These are phyloP conservation scores for Brassicogethes aeneus DNA, from an alignment of 2,888 invertebrate genomes.

Conservation along the genomic window DNA sequence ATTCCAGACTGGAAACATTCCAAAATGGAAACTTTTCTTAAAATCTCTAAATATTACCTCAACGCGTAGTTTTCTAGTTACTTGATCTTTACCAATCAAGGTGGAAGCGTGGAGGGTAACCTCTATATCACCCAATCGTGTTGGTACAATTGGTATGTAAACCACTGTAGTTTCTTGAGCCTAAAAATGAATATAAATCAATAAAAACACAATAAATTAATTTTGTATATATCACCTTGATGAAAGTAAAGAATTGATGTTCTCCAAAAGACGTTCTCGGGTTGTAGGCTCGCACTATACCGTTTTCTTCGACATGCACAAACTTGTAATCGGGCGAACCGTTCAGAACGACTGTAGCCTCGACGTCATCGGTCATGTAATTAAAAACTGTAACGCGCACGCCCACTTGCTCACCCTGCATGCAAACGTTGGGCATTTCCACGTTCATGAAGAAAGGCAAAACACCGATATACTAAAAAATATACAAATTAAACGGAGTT, in stretches of 20 bases:
- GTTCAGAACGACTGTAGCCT: slow-evolving; percentile 79
- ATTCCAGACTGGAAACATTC: too few species aligned
- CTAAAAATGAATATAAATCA: slow-evolving; percentile 17
- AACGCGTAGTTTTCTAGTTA: slow-evolving; percentile 57
- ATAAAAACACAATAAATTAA: slow-evolving; percentile 1
- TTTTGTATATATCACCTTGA: slow-evolving; percentile 37
- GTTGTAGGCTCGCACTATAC: slow-evolving; percentile 79
- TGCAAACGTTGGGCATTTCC: slow-evolving; percentile 76
- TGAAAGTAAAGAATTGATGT: slow-evolving; percentile 90
- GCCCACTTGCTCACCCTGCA: slow-evolving; percentile 90
- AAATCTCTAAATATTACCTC: slow-evolving; percentile 50
- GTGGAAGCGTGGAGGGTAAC: slow-evolving; percentile 71
- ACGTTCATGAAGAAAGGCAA: slow-evolving; percentile 92
- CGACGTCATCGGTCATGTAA: slow-evolving; percentile 77
- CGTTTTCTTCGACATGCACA: slow-evolving; percentile 83
- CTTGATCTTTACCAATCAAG: slow-evolving; percentile 62
- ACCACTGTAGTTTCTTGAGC: slow-evolving; percentile 75
- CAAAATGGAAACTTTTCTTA: too few species aligned
- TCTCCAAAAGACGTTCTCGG: slow-evolving; percentile 87
- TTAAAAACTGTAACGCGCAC: slow-evolving; percentile 90
- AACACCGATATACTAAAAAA: slow-evolving; percentile 68
- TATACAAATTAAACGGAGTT: not conserved
- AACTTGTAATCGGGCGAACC: slow-evolving; percentile 83
- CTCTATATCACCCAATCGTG: slow-evolving; percentile 63
- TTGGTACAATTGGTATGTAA: slow-evolving; percentile 84